Evolutionary conservation across 2,797 vertebrate species (phyloP).

Genomic region (Anguilla pacifica): DNA sequence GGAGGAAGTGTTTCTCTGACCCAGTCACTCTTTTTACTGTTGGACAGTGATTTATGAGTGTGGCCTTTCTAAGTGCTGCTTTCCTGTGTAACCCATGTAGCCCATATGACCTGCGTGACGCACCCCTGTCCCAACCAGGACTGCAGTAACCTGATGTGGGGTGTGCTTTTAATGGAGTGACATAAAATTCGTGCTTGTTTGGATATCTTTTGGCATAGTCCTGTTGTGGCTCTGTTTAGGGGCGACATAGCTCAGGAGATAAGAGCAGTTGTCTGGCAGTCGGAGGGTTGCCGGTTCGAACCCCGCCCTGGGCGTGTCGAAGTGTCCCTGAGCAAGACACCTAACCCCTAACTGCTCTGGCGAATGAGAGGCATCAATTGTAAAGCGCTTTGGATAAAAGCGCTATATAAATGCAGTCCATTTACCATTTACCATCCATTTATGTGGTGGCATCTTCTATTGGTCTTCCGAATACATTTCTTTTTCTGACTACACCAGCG

Average conservation of each 20-base stretch:
- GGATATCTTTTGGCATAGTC: background rate
- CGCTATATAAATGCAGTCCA: no score
- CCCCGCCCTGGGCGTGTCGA: no score
- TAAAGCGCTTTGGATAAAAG: no score
- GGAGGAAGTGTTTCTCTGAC: background rate
- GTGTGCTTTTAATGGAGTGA: background rate
- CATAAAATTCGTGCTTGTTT: background rate
- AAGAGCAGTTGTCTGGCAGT: no score
- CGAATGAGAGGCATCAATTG: no score
- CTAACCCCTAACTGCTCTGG: no score
- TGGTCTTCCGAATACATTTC: background rate
- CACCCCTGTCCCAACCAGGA: background rate
- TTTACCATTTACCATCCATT: no score
- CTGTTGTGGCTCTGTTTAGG: background rate
- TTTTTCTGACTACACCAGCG: no score
- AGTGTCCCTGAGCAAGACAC: no score
- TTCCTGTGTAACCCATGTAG: background rate
- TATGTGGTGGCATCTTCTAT: background rate
- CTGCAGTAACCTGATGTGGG: background rate
- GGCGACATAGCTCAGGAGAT: no score
- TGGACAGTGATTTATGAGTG: background rate
- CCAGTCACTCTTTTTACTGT: background rate
- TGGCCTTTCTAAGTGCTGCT: background rate
- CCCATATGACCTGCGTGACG: background rate
- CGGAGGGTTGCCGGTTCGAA: no score